Conservation (phyloP, 2,113 vertebrate species). For the Dicaeum eximium region DNA sequence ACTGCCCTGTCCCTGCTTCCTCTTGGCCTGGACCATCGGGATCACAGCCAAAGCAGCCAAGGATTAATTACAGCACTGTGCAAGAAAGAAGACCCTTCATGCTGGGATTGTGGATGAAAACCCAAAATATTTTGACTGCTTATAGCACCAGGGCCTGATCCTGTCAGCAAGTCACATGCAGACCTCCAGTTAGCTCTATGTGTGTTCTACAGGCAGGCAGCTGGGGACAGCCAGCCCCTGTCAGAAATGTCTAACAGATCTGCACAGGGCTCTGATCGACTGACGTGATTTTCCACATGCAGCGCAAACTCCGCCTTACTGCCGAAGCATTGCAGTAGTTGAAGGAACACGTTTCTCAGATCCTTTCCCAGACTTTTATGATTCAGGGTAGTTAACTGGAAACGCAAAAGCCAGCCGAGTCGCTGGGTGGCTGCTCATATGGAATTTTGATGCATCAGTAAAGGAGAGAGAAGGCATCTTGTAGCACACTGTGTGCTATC, state of each 20-base stretch:
- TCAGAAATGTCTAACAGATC: not conserved
- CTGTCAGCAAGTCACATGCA: not conserved
- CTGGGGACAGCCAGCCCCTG: not conserved
- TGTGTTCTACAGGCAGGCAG: not conserved
- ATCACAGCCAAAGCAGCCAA: not conserved
- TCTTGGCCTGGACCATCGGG: not conserved
- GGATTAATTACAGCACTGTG: not conserved
- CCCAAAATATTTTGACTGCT: not conserved
- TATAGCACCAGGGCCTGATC: not conserved
- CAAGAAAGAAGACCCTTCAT: not conserved
- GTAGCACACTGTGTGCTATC: not conserved
- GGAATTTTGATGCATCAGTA: conserved; percentile 40
- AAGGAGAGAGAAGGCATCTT: not conserved
- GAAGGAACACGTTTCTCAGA: not conserved
- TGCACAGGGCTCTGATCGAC: not conserved
- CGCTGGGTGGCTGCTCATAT: conserved; percentile 13
- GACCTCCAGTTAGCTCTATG: not conserved
- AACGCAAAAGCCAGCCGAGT: not conserved
- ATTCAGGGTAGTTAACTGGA: conserved; percentile 20
- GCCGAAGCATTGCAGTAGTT: not conserved
- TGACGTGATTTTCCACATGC: conserved; percentile 2
- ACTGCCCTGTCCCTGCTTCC: not conserved
- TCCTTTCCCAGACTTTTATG: conserved; percentile 36
- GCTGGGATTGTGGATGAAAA: not conserved
- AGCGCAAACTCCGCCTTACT: not conserved